Conservation (phyloP, 2,113 vertebrate species). For the Cyprinodon variegatus region DNA sequence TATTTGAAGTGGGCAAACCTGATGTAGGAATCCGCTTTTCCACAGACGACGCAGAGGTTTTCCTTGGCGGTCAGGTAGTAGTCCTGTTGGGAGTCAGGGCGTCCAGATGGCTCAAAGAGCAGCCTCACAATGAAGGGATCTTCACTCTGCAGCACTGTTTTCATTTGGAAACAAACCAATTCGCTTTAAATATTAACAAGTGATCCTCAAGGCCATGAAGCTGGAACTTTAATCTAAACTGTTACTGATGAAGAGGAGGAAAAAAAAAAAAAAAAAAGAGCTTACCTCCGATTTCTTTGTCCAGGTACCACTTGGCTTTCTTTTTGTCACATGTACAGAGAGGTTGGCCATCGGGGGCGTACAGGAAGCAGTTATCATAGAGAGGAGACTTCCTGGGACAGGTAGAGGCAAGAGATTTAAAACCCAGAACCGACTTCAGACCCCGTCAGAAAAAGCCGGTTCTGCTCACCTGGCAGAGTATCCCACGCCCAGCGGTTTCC, state of each 20-base stretch:
- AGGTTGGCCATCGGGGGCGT: slow-evolving; percentile 95
- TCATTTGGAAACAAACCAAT: too few relatives aligned
- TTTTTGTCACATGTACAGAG: slow-evolving; percentile 98
- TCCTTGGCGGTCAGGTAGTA: slow-evolving; percentile 96
- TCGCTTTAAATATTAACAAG: too few relatives aligned
- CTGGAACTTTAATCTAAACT: too few relatives aligned
- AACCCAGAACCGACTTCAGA: too few relatives aligned
- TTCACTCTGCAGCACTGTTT: slow-evolving; percentile 87
- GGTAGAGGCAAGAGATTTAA: slow-evolving; percentile 10
- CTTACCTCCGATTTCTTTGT: slow-evolving; percentile 96
- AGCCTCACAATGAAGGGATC: slow-evolving; percentile 93
- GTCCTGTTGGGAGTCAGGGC: slow-evolving; percentile 93
- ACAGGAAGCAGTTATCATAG: slow-evolving; percentile 98
- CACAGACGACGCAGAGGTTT: slow-evolving; percentile 96
- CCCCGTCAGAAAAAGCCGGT: too few relatives aligned
- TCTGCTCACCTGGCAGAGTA: slow-evolving; percentile 90
- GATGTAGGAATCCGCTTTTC: slow-evolving; percentile 94
- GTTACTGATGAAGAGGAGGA: too few relatives aligned
- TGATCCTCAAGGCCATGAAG: too few relatives aligned
- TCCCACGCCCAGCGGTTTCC: slow-evolving; percentile 90
- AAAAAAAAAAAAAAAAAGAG: too few relatives aligned
- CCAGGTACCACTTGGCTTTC: slow-evolving; percentile 98
- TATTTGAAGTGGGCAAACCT: slow-evolving; percentile 76
- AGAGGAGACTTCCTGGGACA: slow-evolving; percentile 91
- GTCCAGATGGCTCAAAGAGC: slow-evolving; percentile 94